Conservation (phyloP, 1,140 invertebrate genomes). For the Zaprionus capensis region DNA sequence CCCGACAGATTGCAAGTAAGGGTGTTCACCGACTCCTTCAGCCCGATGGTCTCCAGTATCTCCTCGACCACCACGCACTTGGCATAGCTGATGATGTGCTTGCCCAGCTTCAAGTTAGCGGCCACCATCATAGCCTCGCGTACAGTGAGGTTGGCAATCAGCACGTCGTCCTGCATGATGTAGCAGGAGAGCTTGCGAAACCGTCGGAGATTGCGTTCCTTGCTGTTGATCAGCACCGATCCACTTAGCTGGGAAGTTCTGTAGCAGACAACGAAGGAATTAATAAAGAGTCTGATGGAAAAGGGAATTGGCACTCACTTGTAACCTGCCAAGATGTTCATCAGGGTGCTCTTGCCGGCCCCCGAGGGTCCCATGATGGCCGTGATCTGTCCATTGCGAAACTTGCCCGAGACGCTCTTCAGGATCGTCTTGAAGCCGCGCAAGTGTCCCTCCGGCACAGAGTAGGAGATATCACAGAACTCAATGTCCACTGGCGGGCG, state of each 20-base stretch:
- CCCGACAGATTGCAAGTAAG: slow-evolving; percentile 93
- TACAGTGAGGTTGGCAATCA: slow-evolving; percentile 94
- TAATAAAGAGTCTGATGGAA: not conserved
- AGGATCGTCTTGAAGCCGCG: slow-evolving; percentile 92
- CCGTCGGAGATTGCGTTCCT: slow-evolving; percentile 92
- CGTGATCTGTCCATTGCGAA: slow-evolving; percentile 91
- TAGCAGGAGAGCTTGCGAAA: slow-evolving; percentile 97
- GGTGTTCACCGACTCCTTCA: slow-evolving; percentile 91
- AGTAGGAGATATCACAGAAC: slow-evolving; percentile 93
- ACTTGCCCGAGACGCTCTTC: slow-evolving; percentile 93
- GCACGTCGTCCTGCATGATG: slow-evolving; percentile 98
- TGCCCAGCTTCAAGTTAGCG: slow-evolving; percentile 95
- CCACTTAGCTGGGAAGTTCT: slow-evolving; percentile 91
- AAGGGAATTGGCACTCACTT: slow-evolving; percentile 87
- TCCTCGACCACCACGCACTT: slow-evolving; percentile 93
- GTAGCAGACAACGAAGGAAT: slow-evolving; percentile 59
- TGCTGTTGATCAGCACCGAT: slow-evolving; percentile 92
- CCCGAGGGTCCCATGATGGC: slow-evolving; percentile 98
- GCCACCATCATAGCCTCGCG: slow-evolving; percentile 94
- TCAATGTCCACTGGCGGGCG: slow-evolving; percentile 94
- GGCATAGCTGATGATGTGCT: slow-evolving; percentile 89
- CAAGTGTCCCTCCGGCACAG: slow-evolving; percentile 92
- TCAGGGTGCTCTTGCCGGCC: slow-evolving; percentile 95
- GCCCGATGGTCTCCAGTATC: slow-evolving; percentile 92
- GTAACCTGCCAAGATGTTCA: slow-evolving; percentile 96